Base-by-base conservation (phyloP, 2,888 invertebrate genomes). In the Maniola hyperantus region DNA sequence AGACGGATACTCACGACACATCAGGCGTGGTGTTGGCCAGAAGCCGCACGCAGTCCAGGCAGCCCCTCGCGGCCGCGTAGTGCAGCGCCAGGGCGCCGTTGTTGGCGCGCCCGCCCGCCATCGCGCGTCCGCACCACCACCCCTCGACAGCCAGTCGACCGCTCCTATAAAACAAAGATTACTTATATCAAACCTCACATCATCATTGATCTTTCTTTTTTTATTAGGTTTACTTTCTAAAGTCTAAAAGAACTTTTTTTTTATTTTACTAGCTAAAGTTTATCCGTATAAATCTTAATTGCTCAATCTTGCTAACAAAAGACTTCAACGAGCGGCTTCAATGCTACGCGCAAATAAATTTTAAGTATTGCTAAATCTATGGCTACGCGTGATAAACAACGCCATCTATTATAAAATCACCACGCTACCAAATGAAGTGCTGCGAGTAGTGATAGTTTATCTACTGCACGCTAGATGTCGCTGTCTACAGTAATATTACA, bases 51-150 rank as follows among this genome's bases (percentile, higher is more conserved):
- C 97, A 97, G 87, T 97, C 97, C 75, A 97, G 93, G 83, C 97
- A 97, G 72, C 97, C 97, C 74, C 97, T 93, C 67, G 97, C 97
- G 39, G 97, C 96, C 13, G 97, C 97, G 88, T 97, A 97, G 87
- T 97, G 97, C 69, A 97, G 93, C 72, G 97, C 77, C 75, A 97
- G 93, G 69, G 96, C 97, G 74, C 96, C 96, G 84, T 94, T 94
- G 81, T 93, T 91, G 77, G 91, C 89, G 74, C 89, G 89, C 73
- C 90, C 91, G 76, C 86, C 92, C 71, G 88, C 89, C 91, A 89
- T 88, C 65, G 88, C 87, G 71, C 91, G 86, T 53, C 91, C 89
- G 71, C 89, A 86, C 89, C 90, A 91, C 91, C 90, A 89, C 8
- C 91, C 89, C 83, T 91, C 91, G 83, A 90, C 91, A 73, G 89